phyloP scores from a whole-genome alignment of 2,888 invertebrate species.

The Lithophane socia region DNA sequence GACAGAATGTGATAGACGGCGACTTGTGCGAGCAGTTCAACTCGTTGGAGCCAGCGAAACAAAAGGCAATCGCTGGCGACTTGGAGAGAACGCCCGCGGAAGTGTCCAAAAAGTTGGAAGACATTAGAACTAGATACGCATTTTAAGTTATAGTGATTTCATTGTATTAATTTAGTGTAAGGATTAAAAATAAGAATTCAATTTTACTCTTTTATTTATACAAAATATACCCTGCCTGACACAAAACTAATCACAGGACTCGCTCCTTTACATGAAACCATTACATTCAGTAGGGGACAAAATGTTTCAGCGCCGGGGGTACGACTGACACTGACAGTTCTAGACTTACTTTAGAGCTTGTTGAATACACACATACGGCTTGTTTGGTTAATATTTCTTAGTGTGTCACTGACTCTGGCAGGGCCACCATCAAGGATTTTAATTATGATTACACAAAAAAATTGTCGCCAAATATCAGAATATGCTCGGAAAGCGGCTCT shows the following conservation, averaged over 20 bases:
- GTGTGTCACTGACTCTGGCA: too few relatives aligned
- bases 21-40: constrained; percentile 99
- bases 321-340: not conserved
- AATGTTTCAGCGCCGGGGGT: not conserved
- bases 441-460: too few relatives aligned
- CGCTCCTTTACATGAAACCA: not conserved
- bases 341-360: too few relatives aligned
- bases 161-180: constrained; percentile 64
- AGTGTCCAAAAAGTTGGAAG: constrained; percentile 99
- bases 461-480: too few relatives aligned
- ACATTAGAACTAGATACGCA: constrained; percentile 99
- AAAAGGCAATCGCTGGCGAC: constrained; percentile 98
- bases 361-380: too few relatives aligned
- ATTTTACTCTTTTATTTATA: constrained; percentile 28
- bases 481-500: too few relatives aligned
- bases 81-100: constrained; percentile 98
- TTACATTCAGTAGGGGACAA: not conserved
- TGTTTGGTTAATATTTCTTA: too few relatives aligned
- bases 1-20: constrained; percentile 98
- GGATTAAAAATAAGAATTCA: constrained; percentile 61
- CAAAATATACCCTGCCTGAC: not conserved
- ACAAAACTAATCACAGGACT: not conserved
- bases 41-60: constrained; percentile 97
- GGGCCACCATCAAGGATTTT: too few relatives aligned
- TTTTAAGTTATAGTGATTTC: constrained; percentile 92